A percentile compares a stretch with the other conserved stretches of the same genome.
phyloP scores from a whole-genome alignment of 2,113 vertebrate genomes.

The Caranx ignobilis region DNA sequence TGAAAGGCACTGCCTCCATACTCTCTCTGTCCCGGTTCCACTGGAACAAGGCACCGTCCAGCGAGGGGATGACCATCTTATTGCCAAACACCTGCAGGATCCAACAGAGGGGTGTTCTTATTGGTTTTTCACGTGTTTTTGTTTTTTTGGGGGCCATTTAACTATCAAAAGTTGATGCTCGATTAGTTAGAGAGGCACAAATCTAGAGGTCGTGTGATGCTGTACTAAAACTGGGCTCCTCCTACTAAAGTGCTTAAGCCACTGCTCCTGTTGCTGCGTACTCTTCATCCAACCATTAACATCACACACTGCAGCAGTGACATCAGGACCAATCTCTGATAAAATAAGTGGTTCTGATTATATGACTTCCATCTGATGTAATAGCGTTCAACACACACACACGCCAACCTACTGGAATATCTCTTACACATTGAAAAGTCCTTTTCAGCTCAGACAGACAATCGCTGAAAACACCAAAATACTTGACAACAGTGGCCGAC shows the following conservation, averaged over 20 bases:
- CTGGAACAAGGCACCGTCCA: conserved; percentile 98
- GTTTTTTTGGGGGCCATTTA: neutral
- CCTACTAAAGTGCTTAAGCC: neutral
- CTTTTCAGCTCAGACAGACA: conserved; percentile 41
- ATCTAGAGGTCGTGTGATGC: neutral
- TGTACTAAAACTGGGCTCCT: neutral
- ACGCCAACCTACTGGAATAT: neutral
- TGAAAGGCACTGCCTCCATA: conserved; percentile 98
- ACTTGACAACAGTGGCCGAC: conserved; percentile 17
- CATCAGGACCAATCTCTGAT: neutral
- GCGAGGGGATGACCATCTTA: conserved; percentile 97
- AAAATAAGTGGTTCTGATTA: neutral
- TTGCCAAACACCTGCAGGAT: conserved; percentile 93
- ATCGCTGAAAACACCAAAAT: conserved; percentile 26
- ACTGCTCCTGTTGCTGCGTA: neutral
- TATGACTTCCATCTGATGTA: conserved; percentile 13
- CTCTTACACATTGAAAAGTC: conserved; percentile 17
- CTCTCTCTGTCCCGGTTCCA: conserved; percentile 96
- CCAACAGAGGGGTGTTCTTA: neutral
- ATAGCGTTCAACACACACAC: neutral
- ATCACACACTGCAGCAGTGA: neutral
- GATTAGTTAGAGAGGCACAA: neutral
- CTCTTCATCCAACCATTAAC: neutral
- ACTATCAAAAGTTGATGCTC: neutral
- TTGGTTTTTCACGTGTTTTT: neutral